A percentile compares a stretch with the other conserved stretches of the same genome.
Conservation (phyloP, 2,113 vertebrate species). For the cat (Felis catus) region DNA sequence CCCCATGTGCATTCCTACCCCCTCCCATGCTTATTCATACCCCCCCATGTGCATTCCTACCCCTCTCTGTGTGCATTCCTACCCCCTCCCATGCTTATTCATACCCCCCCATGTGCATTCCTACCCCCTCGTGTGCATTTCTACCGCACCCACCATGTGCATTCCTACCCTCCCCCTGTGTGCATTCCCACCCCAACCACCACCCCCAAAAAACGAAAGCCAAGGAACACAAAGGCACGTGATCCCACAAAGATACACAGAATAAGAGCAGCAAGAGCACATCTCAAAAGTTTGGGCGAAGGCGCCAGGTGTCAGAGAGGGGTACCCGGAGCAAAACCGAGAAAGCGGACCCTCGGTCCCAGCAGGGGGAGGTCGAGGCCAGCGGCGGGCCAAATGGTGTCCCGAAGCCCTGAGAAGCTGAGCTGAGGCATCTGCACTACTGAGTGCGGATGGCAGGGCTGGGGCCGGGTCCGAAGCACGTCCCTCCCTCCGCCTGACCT, state of each 20-base stretch:
- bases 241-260: neutral
- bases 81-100: too few relatives aligned
- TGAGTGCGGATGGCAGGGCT: neutral
- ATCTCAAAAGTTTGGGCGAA: too few relatives aligned
- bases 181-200: neutral
- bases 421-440: fast-evolving
- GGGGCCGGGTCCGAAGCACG: too few relatives aligned
- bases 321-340: fast-evolving
- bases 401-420: neutral
- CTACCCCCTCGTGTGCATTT: too few relatives aligned
- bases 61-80: too few relatives aligned
- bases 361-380: too few relatives aligned
- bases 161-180: too few relatives aligned
- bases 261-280: neutral
- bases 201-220: neutral
- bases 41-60: too few relatives aligned
- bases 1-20: too few relatives aligned
- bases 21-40: too few relatives aligned
- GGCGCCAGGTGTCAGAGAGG: fast-evolving
- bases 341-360: neutral
- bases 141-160: too few relatives aligned
- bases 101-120: too few relatives aligned
- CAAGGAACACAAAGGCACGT: neutral
- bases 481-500: neutral
- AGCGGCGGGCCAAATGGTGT: fast-evolving